A percentile compares a stretch with the other conserved stretches of the same genome.
phyloP scores from a whole-genome alignment of 2,113 vertebrate genomes.

The Cynocephalus volans region DNA sequence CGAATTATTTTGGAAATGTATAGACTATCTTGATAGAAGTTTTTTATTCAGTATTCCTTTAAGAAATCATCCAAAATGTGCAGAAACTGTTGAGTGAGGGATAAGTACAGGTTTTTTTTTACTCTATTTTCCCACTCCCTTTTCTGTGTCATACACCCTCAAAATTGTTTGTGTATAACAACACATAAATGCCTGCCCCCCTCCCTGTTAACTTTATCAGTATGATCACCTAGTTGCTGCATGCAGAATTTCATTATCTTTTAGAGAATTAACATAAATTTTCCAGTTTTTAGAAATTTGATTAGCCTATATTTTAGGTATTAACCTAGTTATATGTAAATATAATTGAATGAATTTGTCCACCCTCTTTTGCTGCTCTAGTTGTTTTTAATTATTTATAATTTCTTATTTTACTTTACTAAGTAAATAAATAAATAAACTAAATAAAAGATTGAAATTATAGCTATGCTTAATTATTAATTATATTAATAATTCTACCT shows the following conservation, averaged over 20 bases:
- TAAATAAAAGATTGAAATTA: background rate
- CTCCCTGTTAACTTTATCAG: background rate
- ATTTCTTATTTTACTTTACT: background rate
- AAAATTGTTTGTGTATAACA: background rate
- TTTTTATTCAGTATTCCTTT: no score
- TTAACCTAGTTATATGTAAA: background rate
- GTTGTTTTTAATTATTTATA: background rate
- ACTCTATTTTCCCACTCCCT: no score
- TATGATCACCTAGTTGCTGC: background rate
- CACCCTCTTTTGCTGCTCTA: background rate
- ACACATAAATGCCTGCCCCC: background rate
- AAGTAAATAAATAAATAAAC: background rate
- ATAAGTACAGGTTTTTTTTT: no score
- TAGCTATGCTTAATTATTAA: background rate
- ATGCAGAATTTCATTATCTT: background rate
- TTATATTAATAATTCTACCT: background rate
- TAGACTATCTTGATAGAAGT: no score
- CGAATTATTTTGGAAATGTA: no score
- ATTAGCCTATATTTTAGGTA: background rate
- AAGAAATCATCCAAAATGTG: no score
- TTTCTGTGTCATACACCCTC: no score
- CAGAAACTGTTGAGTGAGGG: no score
- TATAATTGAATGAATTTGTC: conserved; percentile 3
- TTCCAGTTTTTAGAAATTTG: background rate
- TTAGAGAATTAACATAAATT: conserved; percentile 14